Base-by-base conservation (phyloP, 92 coral and sea anemone species). In the Bergia sp. region DNA sequence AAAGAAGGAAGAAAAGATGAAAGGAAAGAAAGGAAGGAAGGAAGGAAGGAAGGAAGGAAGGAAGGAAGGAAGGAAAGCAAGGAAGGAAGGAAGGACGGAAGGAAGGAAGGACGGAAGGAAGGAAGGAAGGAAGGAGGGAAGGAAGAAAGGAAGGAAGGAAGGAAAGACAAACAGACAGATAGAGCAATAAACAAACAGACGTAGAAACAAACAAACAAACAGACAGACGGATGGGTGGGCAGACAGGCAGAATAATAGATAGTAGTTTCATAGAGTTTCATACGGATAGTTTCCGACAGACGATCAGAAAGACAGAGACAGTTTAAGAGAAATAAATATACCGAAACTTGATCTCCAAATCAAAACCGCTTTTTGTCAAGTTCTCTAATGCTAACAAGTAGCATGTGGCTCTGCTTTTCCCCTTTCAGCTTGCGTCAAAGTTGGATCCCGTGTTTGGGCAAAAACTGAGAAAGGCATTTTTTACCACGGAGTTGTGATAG, bases 371-470 rank as follows among this genome's bases (percentile, higher is more conserved):
- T 8, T 36, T 29, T 78, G 10, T 0, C 71, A 29, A 73, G 36
- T 38, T 7, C 7, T 69, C 10, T 18, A 44, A 13, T 72, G 23
- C 36, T 43, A 21, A 85, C 45, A 40, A 1, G 57, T 50, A 0
- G 29, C 29, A 0, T 37, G 10, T 1, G 15, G 11, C 77, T 21
- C 2, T 93, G 21, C 77, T 37, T 44, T 83, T 80, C 12, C 12
- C n/a, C 66, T 58, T 85, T 44, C 80, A 97, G 99, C 97, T 18
- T 97, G 99, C 80, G 93, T 97, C 16, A 89, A 88, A 2, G 82
- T 88, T 29, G 98, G 98, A 12, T 93, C 94, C 0, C 95, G 99
- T 71, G 99, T 97, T 69, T 97, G 99, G 99, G 94, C 96, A 42
- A 90, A 93, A 74, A 89, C 93, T 8, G 95, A 95, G 75, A 97